These are phyloP conservation scores for Cryptocheilus praepositus DNA, from an alignment of 2,888 invertebrate genomes.

Conservation along the genomic window DNA sequence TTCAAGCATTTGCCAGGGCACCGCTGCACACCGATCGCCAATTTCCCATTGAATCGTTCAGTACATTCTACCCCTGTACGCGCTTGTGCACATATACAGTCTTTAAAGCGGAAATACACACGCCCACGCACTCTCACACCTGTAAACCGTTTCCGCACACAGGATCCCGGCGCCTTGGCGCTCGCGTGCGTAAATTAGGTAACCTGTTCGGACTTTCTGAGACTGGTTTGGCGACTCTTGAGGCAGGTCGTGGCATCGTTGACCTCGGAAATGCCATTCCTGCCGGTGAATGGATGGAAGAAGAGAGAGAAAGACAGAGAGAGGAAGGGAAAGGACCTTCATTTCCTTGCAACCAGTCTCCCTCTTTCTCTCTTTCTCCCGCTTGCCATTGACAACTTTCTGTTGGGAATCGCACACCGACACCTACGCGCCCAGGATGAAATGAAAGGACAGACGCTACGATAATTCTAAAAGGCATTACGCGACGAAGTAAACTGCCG, in stretches of 20 bases:
- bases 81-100: too few species aligned
- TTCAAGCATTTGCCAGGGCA: too few species aligned
- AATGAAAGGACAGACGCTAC: neutral
- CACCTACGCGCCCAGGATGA: neutral
- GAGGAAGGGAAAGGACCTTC: too few species aligned
- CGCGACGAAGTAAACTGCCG: too few species aligned
- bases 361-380: neutral
- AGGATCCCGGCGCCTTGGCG: neutral
- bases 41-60: too few species aligned
- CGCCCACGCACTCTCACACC: too few species aligned
- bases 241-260: slow-evolving; percentile 59
- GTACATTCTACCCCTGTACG: too few species aligned
- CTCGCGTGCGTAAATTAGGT: slow-evolving; percentile 52
- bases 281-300: slow-evolving; percentile 44
- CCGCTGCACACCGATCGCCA: too few species aligned
- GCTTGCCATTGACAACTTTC: slow-evolving; percentile 24
- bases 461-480: too few species aligned
- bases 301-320: too few species aligned
- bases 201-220: slow-evolving; percentile 54
- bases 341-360: neutral
- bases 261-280: slow-evolving; percentile 48
- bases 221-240: slow-evolving; percentile 62
- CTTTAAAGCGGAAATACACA: too few species aligned
- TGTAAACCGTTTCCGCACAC: too few species aligned
- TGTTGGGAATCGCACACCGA: neutral